Base-by-base conservation (phyloP, 2,888 invertebrate genomes). In the Pimpla rufipes region DNA sequence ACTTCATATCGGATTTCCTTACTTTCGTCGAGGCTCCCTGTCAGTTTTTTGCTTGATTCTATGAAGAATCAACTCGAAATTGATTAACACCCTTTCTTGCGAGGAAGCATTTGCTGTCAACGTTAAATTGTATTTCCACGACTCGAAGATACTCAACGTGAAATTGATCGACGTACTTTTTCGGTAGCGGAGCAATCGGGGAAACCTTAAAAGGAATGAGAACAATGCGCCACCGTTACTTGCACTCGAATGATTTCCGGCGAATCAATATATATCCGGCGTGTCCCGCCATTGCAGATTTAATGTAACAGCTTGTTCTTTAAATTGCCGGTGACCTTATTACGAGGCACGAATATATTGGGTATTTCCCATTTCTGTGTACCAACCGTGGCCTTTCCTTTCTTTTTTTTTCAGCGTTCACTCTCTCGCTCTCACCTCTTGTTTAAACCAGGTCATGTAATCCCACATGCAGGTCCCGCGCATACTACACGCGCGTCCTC, bases 371-470 rank as follows among this genome's bases (percentile, higher is more conserved):
- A 47, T 71, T 74, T 78, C 45, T 70, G 77, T 55, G 74, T 74
- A 70, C 74, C 10, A 82, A 64, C 52, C 76, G 13, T 75, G 42
- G 47, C 10, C 29, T n/a, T 6, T 16, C 16, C 42, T 5, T 66
- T n/a, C n/a, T n/a, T 13, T 45, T 70, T 57, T 42, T 40, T 11
- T 29, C 18, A 21, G 1, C n/a, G 13, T 13, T 57, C 35, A 2
- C 35, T 16, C 11, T 50, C n/a, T n/a, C 37, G 55, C 52, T 62
- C 66, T 71, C 79, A 70, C 42, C 79, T 50, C 75, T 79, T 57
- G 76, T 80, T 77, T 45, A 40, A 80, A 83, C 73, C 80, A 80
- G 83, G 83, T 83, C 83, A 83, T 74, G 83, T 71, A 80, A 80
- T 80, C 47, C 68, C 62, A 68, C 73, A 71, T 83, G 52, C 79